These are phyloP conservation scores for Heliocidaris erythrogramma DNA, from an alignment of 35 echinoderm and acorn worm species.

Conservation along the genomic window DNA sequence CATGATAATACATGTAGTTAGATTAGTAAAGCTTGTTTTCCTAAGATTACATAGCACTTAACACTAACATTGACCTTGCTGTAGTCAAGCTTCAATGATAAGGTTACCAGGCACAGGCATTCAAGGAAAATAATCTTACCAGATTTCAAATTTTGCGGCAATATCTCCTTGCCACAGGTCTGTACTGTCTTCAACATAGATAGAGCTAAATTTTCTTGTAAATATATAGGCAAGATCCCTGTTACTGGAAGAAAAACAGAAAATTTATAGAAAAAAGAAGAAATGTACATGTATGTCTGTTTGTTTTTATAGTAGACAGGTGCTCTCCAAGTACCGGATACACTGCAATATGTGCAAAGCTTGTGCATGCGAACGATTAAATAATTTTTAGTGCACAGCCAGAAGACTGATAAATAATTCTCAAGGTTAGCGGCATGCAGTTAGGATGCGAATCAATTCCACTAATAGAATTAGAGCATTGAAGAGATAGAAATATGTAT, in stretches of 20 bases:
- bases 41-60: no score
- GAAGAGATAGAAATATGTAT: no score
- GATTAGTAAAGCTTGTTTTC: no score
- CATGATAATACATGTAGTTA: no score
- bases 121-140: no score
- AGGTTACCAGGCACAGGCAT: no score
- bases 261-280: background rate
- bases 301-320: background rate
- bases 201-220: background rate
- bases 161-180: no score
- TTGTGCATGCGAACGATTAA: background rate
- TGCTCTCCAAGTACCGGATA: background rate
- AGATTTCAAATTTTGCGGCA: no score
- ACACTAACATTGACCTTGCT: no score
- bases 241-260: background rate
- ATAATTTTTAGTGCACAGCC: background rate
- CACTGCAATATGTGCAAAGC: no score
- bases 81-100: no score
- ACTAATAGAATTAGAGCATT: background rate
- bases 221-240: background rate
- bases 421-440: background rate
- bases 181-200: no score
- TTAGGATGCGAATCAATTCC: background rate
- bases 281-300: background rate
- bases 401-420: background rate